These are phyloP conservation scores for Nestor notabilis DNA, from an alignment of 2,113 vertebrate species.

Conservation along the genomic window DNA sequence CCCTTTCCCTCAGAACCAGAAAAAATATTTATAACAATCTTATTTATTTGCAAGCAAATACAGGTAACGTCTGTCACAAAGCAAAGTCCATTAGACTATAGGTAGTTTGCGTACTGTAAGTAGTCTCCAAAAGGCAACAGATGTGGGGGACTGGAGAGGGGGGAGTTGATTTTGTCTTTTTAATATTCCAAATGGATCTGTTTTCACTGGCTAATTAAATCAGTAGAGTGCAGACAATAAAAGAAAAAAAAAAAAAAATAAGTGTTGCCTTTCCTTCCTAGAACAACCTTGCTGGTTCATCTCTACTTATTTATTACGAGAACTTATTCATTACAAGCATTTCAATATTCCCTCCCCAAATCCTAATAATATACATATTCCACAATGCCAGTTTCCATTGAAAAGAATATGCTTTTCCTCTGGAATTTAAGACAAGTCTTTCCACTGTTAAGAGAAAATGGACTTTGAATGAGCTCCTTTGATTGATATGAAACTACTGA, in stretches of 20 bases:
- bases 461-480: background rate
- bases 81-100: background rate
- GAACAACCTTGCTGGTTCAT: slow-evolving; percentile 2
- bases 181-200: slow-evolving; percentile 60
- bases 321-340: background rate
- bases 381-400: background rate
- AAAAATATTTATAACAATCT: background rate
- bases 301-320: background rate
- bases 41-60: background rate
- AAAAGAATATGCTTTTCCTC: background rate
- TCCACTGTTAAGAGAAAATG: background rate
- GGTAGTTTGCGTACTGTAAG: background rate
- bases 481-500: background rate
- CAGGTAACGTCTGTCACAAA: background rate
- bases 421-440: background rate
- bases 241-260: slow-evolving; percentile 45
- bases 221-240: slow-evolving; percentile 57
- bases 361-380: background rate
- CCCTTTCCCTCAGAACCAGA: background rate
- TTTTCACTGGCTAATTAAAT: slow-evolving; percentile 65
- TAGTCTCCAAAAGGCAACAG: slow-evolving; percentile 48
- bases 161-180: slow-evolving; percentile 41
- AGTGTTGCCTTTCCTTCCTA: slow-evolving; percentile 27
- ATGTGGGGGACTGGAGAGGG: slow-evolving; percentile 24
- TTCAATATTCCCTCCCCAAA: background rate